Conservation (phyloP, 2,888 invertebrate genomes). For the Podotricha telesiphe region DNA sequence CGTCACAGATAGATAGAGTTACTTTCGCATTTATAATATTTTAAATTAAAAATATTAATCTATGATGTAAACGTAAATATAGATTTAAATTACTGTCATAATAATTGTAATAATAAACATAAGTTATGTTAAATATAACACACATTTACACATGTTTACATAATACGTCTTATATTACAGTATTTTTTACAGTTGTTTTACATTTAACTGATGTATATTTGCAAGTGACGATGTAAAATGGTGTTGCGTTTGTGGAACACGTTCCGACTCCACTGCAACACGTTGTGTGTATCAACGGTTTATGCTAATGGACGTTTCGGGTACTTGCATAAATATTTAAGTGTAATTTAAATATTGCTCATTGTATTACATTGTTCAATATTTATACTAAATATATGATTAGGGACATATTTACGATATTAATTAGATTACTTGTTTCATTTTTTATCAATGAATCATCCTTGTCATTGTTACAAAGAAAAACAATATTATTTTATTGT, state of each 20-base stretch:
- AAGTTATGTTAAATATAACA: neutral
- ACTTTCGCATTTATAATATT: too few relatives aligned
- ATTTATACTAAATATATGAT: neutral
- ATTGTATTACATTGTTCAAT: neutral
- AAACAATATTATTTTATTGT: too few relatives aligned
- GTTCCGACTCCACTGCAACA: slow-evolving; percentile 29
- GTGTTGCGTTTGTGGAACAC: slow-evolving; percentile 33
- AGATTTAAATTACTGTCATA: too few relatives aligned
- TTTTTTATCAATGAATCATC: too few relatives aligned
- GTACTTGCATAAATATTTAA: slow-evolving; percentile 27
- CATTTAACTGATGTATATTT: slow-evolving; percentile 13
- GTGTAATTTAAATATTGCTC: slow-evolving; percentile 17
- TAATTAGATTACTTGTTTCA: too few relatives aligned
- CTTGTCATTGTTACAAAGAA: too few relatives aligned
- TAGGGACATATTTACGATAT: too few relatives aligned
- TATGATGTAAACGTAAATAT: too few relatives aligned
- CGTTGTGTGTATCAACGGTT: slow-evolving; percentile 27
- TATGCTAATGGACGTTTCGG: slow-evolving; percentile 23
- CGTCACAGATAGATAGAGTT: too few relatives aligned
- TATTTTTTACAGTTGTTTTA: slow-evolving; percentile 20
- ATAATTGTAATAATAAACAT: neutral
- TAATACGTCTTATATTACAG: slow-evolving; percentile 9
- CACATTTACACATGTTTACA: neutral
- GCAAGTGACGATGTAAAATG: slow-evolving; percentile 31
- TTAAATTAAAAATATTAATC: too few relatives aligned